These are phyloP conservation scores for Catocala fraxini DNA, from an alignment of 2,888 invertebrate species.

Conservation along the genomic window DNA sequence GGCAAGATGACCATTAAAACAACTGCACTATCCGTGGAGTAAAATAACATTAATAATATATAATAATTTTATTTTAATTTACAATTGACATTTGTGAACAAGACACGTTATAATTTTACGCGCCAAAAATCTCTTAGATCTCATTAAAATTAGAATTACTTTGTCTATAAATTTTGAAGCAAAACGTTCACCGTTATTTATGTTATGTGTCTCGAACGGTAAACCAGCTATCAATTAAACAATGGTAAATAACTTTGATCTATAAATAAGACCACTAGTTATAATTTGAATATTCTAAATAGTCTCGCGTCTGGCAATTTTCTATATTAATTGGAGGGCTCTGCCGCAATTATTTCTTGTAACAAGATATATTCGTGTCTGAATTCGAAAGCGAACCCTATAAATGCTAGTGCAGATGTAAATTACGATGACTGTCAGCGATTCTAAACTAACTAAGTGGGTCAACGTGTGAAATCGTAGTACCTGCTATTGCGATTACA, in stretches of 20 bases:
- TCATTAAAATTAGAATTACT: constrained; percentile 32
- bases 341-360: constrained; percentile 6
- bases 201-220: constrained; percentile 22
- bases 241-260: constrained; percentile 45
- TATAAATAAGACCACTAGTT: constrained; percentile 21
- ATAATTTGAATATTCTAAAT: constrained; percentile 14
- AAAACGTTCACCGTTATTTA: constrained; percentile 35
- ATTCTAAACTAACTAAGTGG: constrained; percentile 17
- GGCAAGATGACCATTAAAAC: too few species aligned
- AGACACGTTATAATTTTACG: constrained; percentile 26
- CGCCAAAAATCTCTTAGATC: constrained; percentile 33
- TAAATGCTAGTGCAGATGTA: constrained; percentile 5
- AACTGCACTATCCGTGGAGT: too few species aligned
- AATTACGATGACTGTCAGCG: constrained; percentile 6
- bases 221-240: constrained; percentile 42
- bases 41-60: too few species aligned
- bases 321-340: constrained; percentile 11
- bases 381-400: constrained; percentile 1
- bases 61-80: constrained; percentile 28
- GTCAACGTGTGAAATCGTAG: constrained; percentile 32
- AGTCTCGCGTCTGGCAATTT: constrained; percentile 9
- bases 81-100: constrained; percentile 34
- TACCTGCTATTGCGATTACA: constrained; percentile 36
- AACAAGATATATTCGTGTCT: constrained; percentile 6
- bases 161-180: constrained; percentile 31